Evolutionary conservation across 2,888 invertebrate genomes (phyloP), one percentile per base, ranked within the genome.

Genomic region (Dicycla oo): DNA sequence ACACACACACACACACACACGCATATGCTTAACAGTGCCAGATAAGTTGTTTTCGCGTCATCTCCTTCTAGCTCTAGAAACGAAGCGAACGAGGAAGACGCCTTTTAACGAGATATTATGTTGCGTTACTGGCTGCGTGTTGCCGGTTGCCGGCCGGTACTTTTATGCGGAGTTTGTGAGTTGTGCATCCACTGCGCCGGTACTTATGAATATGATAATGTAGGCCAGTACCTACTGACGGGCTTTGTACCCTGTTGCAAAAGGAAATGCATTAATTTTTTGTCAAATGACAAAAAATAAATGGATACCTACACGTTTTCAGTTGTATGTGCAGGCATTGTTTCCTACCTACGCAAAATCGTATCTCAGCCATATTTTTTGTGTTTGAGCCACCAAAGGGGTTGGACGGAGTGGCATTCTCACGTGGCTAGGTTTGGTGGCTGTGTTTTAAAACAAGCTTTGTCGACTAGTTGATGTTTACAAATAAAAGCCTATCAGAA

Each of bases 1-100:
- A 91, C 89, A 75, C 89, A 91, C 89, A 86, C 80, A 91, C n/a
- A n/a, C n/a, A n/a, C n/a, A n/a, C 89, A 84, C 81, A 80, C 70
- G 60, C 49, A 66, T 72, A 73, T 66, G 81, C 78, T 72, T 78
- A 89, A 91, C 89, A 91, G 88, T 86, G 90, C 86, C 89, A 91
- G 91, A 92, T 92, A 92, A 92, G 93, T 94, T 95, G 95, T 95
- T 95, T 95, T 95, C 92, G 90, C 94, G 93, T 93, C 91, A 91
- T 96, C 95, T 93, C 93, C 87, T 93, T 95, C 95, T 94, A 91
- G 87, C 91, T 85, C 87, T 91, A 89, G 88, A 87, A 88, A 87
- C 87, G 89, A 90, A 90, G 75, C 76, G 80, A 85, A 85, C 85
- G 89, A 92, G 92, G 92, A 93, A 92, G 91, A 92, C 87, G 90